Percentiles rank a stretch among this genome's conserved stretches.
These are phyloP conservation scores for Gyps fulvus DNA, from an alignment of 2,113 vertebrate species.

Conservation along the genomic window DNA sequence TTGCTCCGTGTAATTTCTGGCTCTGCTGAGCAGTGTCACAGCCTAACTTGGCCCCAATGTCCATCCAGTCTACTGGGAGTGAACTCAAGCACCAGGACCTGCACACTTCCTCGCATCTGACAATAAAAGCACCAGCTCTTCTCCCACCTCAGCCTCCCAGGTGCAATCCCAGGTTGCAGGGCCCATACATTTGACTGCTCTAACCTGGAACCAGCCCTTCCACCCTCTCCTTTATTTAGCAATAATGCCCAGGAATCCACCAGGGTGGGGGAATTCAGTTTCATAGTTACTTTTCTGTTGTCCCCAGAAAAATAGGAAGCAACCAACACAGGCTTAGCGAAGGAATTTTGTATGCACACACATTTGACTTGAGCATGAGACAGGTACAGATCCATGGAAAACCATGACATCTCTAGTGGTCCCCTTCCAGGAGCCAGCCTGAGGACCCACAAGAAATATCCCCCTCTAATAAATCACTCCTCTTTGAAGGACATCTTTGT, in stretches of 20 bases:
- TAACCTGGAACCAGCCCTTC: neutral
- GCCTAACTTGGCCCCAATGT: neutral
- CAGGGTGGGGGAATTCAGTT: neutral
- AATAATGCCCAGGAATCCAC: neutral
- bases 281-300: neutral
- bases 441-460: neutral
- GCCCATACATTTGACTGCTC: neutral
- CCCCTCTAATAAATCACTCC: neutral
- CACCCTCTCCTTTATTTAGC: neutral
- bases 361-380: neutral
- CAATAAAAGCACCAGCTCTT: neutral
- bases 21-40: neutral
- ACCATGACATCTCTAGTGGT: neutral
- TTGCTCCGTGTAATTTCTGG: neutral
- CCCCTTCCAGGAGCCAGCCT: neutral
- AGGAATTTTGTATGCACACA: neutral
- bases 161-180: neutral
- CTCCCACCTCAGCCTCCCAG: neutral
- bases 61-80: neutral
- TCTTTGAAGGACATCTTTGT: neutral
- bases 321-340: neutral
- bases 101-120: accelerated
- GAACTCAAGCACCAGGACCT: neutral
- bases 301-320: neutral
- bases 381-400: neutral